These are phyloP conservation scores for Meloe dianella DNA, from an alignment of 2,888 invertebrate species.

Conservation along the genomic window DNA sequence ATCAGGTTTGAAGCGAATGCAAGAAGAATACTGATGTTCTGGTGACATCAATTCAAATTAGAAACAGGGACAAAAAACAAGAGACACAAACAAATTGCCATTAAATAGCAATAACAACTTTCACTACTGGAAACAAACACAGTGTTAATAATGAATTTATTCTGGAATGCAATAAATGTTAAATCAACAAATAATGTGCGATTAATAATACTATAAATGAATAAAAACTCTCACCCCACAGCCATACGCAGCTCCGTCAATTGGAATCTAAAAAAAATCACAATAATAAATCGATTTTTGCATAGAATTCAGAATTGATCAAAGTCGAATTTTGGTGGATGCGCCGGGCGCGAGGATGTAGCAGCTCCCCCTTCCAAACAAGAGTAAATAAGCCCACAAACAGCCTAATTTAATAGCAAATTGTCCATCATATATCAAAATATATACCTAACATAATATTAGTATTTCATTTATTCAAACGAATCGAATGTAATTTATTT, in stretches of 20 bases:
- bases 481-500: background rate
- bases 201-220: background rate
- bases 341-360: background rate
- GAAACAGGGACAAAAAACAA: background rate
- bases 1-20: constrained; percentile 11
- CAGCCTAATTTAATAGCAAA: no score
- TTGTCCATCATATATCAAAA: no score
- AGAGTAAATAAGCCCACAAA: no score
- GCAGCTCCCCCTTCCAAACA: background rate
- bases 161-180: no score
- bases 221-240: background rate
- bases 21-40: background rate
- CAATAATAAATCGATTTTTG: no score
- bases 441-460: no score
- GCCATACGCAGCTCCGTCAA: background rate
- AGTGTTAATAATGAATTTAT: no score
- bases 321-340: background rate
- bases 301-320: no score
- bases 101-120: background rate
- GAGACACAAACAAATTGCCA: no score
- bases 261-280: background rate
- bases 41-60: background rate
- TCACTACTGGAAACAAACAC: no score
- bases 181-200: background rate
- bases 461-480: background rate